phyloP scores from a whole-genome alignment of 2,888 invertebrate genomes.

The Coecobrya sp. region DNA sequence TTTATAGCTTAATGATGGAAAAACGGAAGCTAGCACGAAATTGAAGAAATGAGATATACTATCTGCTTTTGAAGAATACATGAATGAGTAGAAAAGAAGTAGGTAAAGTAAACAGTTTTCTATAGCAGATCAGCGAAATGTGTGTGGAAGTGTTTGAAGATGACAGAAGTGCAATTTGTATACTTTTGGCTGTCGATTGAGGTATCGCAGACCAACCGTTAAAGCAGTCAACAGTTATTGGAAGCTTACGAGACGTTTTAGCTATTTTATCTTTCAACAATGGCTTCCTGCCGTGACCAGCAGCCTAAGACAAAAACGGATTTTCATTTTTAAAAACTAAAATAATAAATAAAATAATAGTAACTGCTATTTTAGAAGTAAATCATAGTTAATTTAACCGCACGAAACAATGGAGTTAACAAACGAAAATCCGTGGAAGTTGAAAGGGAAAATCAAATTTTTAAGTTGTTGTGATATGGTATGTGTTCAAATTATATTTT shows the following conservation, averaged over 20 bases:
- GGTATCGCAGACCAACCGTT: neutral
- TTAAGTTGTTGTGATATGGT: conserved; percentile 80
- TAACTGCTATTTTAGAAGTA: too few species aligned
- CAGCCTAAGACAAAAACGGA: neutral
- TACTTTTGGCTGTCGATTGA: conserved; percentile 19
- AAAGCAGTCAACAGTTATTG: neutral
- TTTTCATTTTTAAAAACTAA: neutral
- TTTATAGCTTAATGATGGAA: neutral
- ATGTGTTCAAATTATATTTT: neutral
- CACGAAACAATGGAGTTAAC: conserved; percentile 39
- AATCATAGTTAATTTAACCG: too few species aligned
- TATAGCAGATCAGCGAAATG: neutral
- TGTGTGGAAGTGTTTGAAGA: neutral
- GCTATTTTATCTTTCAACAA: neutral
- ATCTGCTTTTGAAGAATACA: neutral
- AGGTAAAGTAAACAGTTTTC: conserved; percentile 28
- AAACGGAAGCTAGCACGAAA: neutral
- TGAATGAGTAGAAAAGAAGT: neutral
- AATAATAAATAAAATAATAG: too few species aligned
- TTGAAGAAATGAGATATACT: neutral
- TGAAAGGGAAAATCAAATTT: conserved; percentile 77
- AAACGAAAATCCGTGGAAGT: conserved; percentile 84
- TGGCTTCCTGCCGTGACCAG: neutral
- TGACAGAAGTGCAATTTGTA: conserved; percentile 31
- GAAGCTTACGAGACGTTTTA: neutral